Conservation (phyloP, 2,888 invertebrate species). For the Toxonevra muliebris region DNA sequence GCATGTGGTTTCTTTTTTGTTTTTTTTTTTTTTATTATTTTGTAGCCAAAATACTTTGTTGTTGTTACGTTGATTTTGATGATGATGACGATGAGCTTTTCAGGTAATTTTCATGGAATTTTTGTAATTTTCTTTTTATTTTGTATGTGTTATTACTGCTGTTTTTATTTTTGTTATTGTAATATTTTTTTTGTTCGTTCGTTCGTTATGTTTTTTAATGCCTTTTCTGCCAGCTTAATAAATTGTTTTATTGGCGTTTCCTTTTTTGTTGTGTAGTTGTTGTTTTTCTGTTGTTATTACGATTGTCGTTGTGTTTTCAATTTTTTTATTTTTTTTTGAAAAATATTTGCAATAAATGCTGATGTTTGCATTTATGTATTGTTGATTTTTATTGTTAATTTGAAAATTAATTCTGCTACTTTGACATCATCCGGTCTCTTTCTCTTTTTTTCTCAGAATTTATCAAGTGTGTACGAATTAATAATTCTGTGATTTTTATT, state of each 20-base stretch:
- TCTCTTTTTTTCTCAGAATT: too few relatives aligned
- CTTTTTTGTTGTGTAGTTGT: slow-evolving; percentile 37
- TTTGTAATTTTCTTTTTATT: slow-evolving; percentile 31
- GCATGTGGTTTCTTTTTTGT: slow-evolving; percentile 16
- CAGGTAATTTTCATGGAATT: slow-evolving; percentile 37
- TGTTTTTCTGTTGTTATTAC: slow-evolving; percentile 21
- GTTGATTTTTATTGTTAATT: slow-evolving; percentile 10
- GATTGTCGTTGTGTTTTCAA: slow-evolving; percentile 18
- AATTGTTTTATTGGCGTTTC: slow-evolving; percentile 44
- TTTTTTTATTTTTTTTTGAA: slow-evolving; percentile 10
- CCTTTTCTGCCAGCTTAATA: slow-evolving; percentile 36
- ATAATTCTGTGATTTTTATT: too few relatives aligned
- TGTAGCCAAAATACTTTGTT: neutral
- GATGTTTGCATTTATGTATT: slow-evolving; percentile 3
- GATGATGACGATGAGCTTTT: slow-evolving; percentile 28
- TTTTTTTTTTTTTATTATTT: slow-evolving; percentile 28
- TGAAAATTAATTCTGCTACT: neutral
- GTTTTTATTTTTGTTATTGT: slow-evolving; percentile 22
- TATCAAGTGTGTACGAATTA: too few relatives aligned
- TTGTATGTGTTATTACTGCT: slow-evolving; percentile 20
- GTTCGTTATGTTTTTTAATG: slow-evolving; percentile 29
- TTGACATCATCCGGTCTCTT: neutral
- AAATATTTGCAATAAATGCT: slow-evolving; percentile 3
- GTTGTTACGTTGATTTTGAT: neutral
- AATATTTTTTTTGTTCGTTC: slow-evolving; percentile 20